phyloP scores from a whole-genome alignment of 1,140 invertebrate species.

The Drosophila teissieri region DNA sequence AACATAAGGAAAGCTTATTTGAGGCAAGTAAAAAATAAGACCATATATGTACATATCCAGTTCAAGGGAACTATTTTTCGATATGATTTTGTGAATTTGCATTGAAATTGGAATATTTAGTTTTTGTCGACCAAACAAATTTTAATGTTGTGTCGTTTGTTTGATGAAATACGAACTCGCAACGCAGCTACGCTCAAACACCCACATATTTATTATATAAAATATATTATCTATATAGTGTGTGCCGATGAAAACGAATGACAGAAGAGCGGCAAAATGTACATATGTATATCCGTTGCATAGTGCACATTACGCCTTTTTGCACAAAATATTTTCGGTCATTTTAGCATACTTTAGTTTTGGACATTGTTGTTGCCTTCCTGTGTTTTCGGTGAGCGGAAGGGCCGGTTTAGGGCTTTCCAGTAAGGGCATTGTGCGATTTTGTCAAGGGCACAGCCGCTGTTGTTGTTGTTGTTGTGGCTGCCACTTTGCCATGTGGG shows the following conservation, averaged over 20 bases:
- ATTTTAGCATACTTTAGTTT: conserved; percentile 62
- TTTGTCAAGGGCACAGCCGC: conserved; percentile 74
- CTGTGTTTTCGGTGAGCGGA: conserved; percentile 19
- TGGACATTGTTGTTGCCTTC: conserved; percentile 51
- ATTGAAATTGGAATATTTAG: not conserved
- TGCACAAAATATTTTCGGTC: conserved; percentile 70
- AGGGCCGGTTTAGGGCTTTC: not conserved
- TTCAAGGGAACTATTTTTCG: not conserved
- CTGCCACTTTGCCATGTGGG: conserved; percentile 27
- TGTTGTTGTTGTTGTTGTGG: conserved; percentile 36
- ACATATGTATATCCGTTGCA: conserved; percentile 36
- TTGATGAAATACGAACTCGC: conserved; percentile 30
- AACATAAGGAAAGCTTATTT: too few species aligned
- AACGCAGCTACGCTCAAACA: conserved; percentile 24
- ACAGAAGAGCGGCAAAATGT: conserved; percentile 20
- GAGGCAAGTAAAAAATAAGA: too few species aligned
- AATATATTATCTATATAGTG: conserved; percentile 5
- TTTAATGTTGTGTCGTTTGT: conserved; percentile 22
- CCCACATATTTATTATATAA: not conserved
- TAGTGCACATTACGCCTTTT: conserved; percentile 64
- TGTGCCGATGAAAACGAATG: conserved; percentile 27
- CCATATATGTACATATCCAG: too few species aligned
- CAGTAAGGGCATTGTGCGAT: conserved; percentile 55
- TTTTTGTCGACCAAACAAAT: conserved; percentile 44
- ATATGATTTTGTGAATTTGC: not conserved